These are phyloP conservation scores for Pseudochirops cupreus DNA, from an alignment of 2,797 vertebrate species.

Conservation along the genomic window DNA sequence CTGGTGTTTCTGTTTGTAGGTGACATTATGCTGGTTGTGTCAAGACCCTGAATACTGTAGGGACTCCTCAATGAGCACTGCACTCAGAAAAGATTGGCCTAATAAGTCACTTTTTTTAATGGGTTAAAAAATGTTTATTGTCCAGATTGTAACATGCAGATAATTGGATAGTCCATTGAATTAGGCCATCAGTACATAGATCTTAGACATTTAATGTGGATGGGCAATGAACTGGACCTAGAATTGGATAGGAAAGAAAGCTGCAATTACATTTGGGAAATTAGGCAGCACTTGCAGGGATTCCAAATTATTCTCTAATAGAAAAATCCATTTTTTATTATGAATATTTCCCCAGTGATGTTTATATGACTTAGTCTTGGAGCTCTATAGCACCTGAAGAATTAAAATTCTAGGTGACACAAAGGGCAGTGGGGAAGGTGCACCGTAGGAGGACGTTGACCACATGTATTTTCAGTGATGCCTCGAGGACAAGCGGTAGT, in stretches of 20 bases:
- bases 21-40: not conserved
- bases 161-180: not conserved
- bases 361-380: not conserved
- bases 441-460: not conserved
- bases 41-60: not conserved
- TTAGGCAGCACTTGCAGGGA: not conserved
- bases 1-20: not conserved
- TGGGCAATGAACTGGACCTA: not conserved
- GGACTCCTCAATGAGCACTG: not conserved
- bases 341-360: not conserved
- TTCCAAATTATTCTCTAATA: not conserved
- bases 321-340: not conserved
- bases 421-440: not conserved
- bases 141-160: not conserved
- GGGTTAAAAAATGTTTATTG: not conserved
- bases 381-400: not conserved
- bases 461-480: not conserved
- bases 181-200: not conserved
- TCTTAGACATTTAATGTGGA: not conserved
- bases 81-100: not conserved
- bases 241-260: not conserved
- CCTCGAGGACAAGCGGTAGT: not conserved
- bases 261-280: not conserved
- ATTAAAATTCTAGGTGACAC: not conserved
- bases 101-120: not conserved